Evolutionary conservation across 2,113 vertebrate genomes (phyloP).

Genomic region (Myrmecophaga tridactyla): DNA sequence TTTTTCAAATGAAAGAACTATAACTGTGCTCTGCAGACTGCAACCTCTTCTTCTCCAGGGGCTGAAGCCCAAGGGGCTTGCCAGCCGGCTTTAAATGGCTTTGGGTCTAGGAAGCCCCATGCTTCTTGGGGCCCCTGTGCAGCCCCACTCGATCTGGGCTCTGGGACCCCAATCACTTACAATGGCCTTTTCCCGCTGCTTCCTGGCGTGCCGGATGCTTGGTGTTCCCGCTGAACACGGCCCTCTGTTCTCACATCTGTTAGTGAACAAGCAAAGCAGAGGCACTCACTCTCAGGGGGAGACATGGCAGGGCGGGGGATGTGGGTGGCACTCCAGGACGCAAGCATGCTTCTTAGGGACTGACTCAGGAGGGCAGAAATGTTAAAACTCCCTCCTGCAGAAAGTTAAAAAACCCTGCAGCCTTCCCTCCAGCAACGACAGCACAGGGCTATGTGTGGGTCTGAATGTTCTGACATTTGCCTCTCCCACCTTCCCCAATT

Average conservation of each 20-base stretch:
- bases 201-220: constrained; percentile 84
- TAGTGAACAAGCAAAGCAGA: constrained; percentile 73
- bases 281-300: constrained; percentile 54
- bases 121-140: not conserved
- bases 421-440: too few species aligned
- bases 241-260: constrained; percentile 87
- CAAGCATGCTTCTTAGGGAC: not conserved
- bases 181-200: constrained; percentile 90
- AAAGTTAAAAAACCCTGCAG: too few species aligned
- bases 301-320: fast-evolving
- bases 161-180: constrained; percentile 83
- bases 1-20: not conserved
- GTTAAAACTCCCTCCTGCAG: not conserved
- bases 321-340: not conserved
- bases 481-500: not conserved
- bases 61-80: not conserved
- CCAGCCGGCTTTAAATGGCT: not conserved
- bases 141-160: not conserved
- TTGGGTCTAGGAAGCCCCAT: not conserved
- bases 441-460: not conserved
- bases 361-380: not conserved
- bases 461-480: fast-evolving
- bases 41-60: not conserved
- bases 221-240: constrained; percentile 79
- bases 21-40: constrained; percentile 50